Base-by-base conservation (phyloP, 53 echinoderm and acorn worm species). In the Luidia sarsii region DNA sequence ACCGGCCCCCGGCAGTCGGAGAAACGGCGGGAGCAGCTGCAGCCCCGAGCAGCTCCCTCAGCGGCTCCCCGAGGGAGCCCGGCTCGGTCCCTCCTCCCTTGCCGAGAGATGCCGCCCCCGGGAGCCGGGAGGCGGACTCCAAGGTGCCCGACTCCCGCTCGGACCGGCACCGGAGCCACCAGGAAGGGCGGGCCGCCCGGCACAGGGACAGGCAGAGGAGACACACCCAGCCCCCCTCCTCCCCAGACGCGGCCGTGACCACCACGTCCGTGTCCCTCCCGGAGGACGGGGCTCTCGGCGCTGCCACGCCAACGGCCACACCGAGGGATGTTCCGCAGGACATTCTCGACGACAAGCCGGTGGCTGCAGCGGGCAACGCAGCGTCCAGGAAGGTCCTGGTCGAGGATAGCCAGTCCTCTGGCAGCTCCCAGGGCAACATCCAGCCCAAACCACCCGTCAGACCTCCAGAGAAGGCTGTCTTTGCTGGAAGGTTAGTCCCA, bases 341-440 rank as follows among this genome's bases (percentile, higher is more conserved):
- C 8, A 68, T 38, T 24, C 33, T 66, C 29, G 79, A 62, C 32
- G 71, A 65, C 21, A 71, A 71, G 64, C 83, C 54, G 3, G 43
- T 39, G 38, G 36, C 39, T 31, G 53, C 56, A 7, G 43, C 67
- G 21, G 69, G 68, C 3, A 83, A 56, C 19, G 73, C 70, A 28
- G 73, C 70, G 23, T 70, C 52, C 33, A 62, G 43, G 49, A 84
- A 81, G 70, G 83, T 54, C 39, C 69, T 90, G 19, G 41, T 73
- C 36, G 95, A 95, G 68, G 92, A 92, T 39, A 95, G 95, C 52
- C 92, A 86, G 37, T 95, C 95, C n/a, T 92, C 92, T 48, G 92
- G 89, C 33, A 90, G 95, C 64, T 92, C 95, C 28, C 87, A 87
- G 64, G 92, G 92, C 23, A 87, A 77, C 37, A 87, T 95, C 37